Evolutionary conservation across 2,113 vertebrate species (phyloP).

Genomic region (Pangasianodon gigas): DNA sequence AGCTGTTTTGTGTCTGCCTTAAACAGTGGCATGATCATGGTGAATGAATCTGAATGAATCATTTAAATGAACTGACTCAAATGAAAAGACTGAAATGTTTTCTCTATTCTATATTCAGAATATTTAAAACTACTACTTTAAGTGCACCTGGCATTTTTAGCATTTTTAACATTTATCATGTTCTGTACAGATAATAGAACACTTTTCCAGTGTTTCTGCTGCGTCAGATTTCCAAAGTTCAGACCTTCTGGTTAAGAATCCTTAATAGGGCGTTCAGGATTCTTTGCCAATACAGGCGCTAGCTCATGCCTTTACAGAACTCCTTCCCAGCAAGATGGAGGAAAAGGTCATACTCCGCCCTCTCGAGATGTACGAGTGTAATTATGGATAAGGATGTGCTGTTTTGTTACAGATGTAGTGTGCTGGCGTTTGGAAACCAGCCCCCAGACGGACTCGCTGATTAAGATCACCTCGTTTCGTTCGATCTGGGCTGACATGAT

Average conservation of each 20-base stretch:
- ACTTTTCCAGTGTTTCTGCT: neutral
- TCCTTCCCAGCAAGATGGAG: neutral
- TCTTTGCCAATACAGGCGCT: neutral
- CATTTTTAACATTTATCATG: too few relatives aligned
- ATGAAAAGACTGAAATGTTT: neutral
- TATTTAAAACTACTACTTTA: neutral
- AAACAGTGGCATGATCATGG: neutral
- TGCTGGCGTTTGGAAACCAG: slow-evolving; percentile 52
- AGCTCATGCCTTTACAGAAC: neutral
- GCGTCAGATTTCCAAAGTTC: neutral
- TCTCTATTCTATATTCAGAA: too few relatives aligned
- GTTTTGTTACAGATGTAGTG: slow-evolving; percentile 65
- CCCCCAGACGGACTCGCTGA: slow-evolving; percentile 54
- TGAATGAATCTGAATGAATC: neutral
- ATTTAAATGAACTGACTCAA: neutral
- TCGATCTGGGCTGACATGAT: slow-evolving; percentile 13
- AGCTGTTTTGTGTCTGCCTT: too few relatives aligned
- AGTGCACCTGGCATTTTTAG: too few relatives aligned
- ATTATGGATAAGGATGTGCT: slow-evolving; percentile 63
- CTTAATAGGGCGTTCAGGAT: neutral
- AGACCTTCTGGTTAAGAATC: neutral
- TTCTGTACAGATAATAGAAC: too few relatives aligned
- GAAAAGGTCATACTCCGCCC: neutral
- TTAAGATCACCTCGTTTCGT: slow-evolving; percentile 58
- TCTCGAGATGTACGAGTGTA: slow-evolving; percentile 64